Evolutionary conservation across 1,140 invertebrate genomes (phyloP).

Genomic region (Drosophila virilis): DNA sequence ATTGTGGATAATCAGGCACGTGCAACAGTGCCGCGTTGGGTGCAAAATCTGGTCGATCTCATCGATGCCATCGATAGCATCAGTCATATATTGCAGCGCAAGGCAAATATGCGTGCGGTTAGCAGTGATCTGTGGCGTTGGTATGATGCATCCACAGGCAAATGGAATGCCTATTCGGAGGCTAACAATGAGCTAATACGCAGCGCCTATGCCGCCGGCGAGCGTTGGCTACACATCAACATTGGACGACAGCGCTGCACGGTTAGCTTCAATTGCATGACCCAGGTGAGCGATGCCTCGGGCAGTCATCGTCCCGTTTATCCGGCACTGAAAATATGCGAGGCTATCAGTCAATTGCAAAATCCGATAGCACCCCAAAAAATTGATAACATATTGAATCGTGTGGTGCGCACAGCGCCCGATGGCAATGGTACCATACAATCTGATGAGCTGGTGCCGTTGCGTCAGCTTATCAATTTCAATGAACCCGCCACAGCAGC

Average conservation of each 20-base stretch:
- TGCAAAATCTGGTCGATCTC: conserved; percentile 91
- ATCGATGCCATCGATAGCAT: conserved; percentile 94
- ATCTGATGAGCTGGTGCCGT: conserved; percentile 48
- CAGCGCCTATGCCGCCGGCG: conserved; percentile 92
- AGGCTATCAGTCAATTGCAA: conserved; percentile 59
- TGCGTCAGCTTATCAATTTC: conserved; percentile 58
- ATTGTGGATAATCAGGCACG: not conserved
- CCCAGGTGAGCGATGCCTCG: conserved; percentile 93
- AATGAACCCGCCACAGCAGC: conserved; percentile 36
- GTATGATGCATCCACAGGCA: conserved; percentile 93
- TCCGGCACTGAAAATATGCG: conserved; percentile 86
- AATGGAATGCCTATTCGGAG: conserved; percentile 91
- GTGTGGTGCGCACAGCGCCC: conserved; percentile 45
- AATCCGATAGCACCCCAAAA: conserved; percentile 38
- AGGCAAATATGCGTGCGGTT: conserved; percentile 89
- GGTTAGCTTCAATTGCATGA: conserved; percentile 93
- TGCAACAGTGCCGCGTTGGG: conserved; percentile 89
- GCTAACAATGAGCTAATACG: conserved; percentile 93
- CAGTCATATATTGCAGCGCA: conserved; percentile 89
- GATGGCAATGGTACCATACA: conserved; percentile 54
- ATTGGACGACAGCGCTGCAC: conserved; percentile 91
- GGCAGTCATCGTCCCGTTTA: conserved; percentile 93
- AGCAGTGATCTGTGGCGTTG: conserved; percentile 91
- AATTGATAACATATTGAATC: conserved; percentile 57
- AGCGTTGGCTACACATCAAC: conserved; percentile 89